Evolutionary conservation across 1,140 invertebrate species (phyloP).

Genomic region (Ladona fulva): DNA sequence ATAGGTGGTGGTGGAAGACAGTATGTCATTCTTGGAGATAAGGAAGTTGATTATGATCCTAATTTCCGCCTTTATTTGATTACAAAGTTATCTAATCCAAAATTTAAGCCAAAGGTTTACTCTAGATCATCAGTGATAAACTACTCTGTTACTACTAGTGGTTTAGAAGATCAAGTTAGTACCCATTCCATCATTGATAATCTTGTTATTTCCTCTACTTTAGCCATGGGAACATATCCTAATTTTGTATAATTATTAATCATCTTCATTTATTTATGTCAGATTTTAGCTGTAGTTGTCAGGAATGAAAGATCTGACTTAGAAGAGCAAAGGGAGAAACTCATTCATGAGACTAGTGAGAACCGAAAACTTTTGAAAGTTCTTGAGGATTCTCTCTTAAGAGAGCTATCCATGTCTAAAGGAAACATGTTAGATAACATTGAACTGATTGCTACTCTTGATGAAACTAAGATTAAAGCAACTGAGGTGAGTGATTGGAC

Average conservation of each 20-base stretch:
- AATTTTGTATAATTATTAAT: background rate
- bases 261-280: slow-evolving; percentile 32
- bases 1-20: slow-evolving; percentile 55
- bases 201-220: background rate
- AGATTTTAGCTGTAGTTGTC: slow-evolving; percentile 77
- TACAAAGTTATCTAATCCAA: slow-evolving; percentile 79
- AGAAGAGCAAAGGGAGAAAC: slow-evolving; percentile 71
- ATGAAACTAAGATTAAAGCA: slow-evolving; percentile 78
- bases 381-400: slow-evolving; percentile 70
- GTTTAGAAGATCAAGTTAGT: slow-evolving; percentile 35
- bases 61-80: slow-evolving; percentile 80
- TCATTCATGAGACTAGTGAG: slow-evolving; percentile 75
- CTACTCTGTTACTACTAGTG: slow-evolving; percentile 64
- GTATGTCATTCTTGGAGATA: slow-evolving; percentile 74
- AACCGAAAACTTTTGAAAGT: slow-evolving; percentile 74
- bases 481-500: slow-evolving; percentile 49
- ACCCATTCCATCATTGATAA: background rate
- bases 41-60: slow-evolving; percentile 79
- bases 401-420: slow-evolving; percentile 69
- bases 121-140: slow-evolving; percentile 82
- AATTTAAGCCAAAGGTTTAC: slow-evolving; percentile 72
- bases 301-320: slow-evolving; percentile 71
- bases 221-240: background rate
- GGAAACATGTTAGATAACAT: slow-evolving; percentile 88
- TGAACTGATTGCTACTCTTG: slow-evolving; percentile 73